Percentiles rank a stretch among this genome's conserved stretches.
phyloP scores from a whole-genome alignment of 1,140 invertebrate species.

The Pararge aegeria region DNA sequence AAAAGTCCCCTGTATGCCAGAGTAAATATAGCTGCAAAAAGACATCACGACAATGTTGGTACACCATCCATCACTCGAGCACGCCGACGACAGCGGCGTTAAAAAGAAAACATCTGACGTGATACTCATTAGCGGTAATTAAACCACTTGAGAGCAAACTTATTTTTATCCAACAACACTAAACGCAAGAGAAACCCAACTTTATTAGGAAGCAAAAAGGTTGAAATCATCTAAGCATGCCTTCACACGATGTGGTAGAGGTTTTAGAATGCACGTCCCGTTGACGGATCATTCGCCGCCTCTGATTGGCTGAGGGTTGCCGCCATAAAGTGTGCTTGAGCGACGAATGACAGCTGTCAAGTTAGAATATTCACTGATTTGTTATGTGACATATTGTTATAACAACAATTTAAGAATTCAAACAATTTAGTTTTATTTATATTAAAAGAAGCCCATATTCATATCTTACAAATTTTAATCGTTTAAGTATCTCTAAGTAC shows the following conservation, averaged over 20 bases:
- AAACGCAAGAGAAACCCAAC: constrained; percentile 1
- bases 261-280: background rate
- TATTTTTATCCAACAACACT: constrained; percentile 2
- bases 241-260: background rate
- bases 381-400: constrained; percentile 5
- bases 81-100: background rate
- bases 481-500: too few relatives aligned
- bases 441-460: too few relatives aligned
- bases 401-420: too few relatives aligned
- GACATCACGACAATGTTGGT: background rate
- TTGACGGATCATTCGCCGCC: constrained; percentile 10
- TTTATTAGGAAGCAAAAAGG: background rate
- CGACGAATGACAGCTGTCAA: constrained; percentile 9
- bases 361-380: constrained; percentile 3
- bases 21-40: constrained; percentile 5
- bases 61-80: constrained; percentile 1
- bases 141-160: constrained; percentile 5
- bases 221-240: background rate
- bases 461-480: too few relatives aligned
- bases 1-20: background rate
- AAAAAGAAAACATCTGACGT: constrained; percentile 8
- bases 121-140: constrained; percentile 14
- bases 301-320: constrained; percentile 7
- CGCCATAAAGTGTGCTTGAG: constrained; percentile 1
- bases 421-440: too few relatives aligned